Conservation (phyloP, 2,797 vertebrate species). For the Lithobates pipiens region DNA sequence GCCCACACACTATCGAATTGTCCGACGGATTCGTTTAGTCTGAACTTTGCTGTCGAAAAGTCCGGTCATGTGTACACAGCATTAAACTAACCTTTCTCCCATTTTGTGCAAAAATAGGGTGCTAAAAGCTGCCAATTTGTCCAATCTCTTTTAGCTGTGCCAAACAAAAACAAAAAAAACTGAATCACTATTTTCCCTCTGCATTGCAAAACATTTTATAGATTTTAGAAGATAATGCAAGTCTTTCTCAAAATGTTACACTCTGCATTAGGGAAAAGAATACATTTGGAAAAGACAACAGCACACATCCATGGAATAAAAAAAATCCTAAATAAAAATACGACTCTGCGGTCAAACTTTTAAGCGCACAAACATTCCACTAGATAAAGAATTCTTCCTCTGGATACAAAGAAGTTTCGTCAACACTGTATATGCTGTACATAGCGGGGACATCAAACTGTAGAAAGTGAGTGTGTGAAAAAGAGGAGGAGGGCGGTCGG, state of each 20-base stretch:
- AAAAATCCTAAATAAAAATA: not conserved
- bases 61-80: no score
- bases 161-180: not conserved
- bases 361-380: slow-evolving; percentile 71
- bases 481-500: slow-evolving; percentile 12
- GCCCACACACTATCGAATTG: no score
- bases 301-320: slow-evolving; percentile 65
- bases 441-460: slow-evolving; percentile 65
- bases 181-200: slow-evolving; percentile 48
- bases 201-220: slow-evolving; percentile 72
- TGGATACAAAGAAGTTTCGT: slow-evolving; percentile 66
- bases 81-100: no score
- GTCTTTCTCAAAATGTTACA: slow-evolving; percentile 72
- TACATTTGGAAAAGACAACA: slow-evolving; percentile 66
- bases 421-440: slow-evolving; percentile 56
- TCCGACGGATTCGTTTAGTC: no score
- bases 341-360: slow-evolving; percentile 53
- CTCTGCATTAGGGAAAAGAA: slow-evolving; percentile 69
- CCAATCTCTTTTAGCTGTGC: no score
- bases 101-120: no score
- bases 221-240: slow-evolving; percentile 72
- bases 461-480: not conserved
- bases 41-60: no score
- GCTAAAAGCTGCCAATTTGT: no score
- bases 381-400: slow-evolving; percentile 58